Evolutionary conservation across 2,888 invertebrate genomes (phyloP).

Genomic region (Zelleria hepariella): DNA sequence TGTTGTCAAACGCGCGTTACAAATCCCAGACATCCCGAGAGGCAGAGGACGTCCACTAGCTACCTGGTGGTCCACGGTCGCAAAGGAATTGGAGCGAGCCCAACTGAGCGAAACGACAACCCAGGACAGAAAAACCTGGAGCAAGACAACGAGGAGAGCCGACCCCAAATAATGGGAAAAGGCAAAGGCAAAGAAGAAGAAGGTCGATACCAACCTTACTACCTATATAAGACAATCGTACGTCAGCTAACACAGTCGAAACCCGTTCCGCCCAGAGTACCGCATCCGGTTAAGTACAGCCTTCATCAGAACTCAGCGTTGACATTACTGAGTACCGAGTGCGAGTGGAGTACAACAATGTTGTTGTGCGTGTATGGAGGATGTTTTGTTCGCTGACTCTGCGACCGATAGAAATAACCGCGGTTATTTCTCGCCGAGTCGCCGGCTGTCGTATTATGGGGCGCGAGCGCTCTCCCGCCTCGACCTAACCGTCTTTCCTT

Average conservation of each 20-base stretch:
- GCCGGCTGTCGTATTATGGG: conserved; percentile 20
- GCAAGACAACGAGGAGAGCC: too few species aligned
- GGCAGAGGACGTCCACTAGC: too few species aligned
- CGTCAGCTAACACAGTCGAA: not conserved
- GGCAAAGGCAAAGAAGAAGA: too few species aligned
- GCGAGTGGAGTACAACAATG: conserved; percentile 32
- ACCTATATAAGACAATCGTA: too few species aligned
- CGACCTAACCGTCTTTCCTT: conserved; percentile 7
- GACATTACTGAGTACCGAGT: not conserved
- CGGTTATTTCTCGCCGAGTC: conserved; percentile 21
- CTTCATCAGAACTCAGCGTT: not conserved
- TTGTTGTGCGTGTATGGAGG: conserved; percentile 35
- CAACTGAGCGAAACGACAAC: too few species aligned
- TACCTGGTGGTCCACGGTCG: too few species aligned
- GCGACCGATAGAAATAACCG: conserved; percentile 56
- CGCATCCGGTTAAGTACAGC: not conserved
- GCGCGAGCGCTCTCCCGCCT: conserved; percentile 12
- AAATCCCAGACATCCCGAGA: too few species aligned
- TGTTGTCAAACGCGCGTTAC: too few species aligned
- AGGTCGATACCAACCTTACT: too few species aligned
- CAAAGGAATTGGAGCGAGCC: too few species aligned
- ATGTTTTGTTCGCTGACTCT: conserved; percentile 41
- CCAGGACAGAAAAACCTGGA: too few species aligned
- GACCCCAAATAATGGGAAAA: too few species aligned
- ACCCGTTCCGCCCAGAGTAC: not conserved